Conservation (phyloP, 2,797 vertebrate genomes). For the Sitta carolinensis region DNA sequence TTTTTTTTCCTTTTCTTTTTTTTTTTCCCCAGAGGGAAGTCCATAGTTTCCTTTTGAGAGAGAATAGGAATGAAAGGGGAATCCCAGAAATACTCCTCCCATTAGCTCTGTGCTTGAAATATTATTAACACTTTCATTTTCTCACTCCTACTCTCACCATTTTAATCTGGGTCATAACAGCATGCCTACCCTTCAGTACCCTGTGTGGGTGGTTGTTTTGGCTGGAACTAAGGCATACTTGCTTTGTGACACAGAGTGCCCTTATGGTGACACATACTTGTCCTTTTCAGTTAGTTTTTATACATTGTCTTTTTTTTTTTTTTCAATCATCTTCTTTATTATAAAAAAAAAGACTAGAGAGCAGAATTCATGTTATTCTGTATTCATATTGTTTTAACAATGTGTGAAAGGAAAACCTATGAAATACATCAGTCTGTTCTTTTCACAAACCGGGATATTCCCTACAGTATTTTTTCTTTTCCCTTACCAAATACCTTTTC, state of each 20-base stretch:
- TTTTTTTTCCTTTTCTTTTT: no score
- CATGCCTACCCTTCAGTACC: conserved; percentile 39
- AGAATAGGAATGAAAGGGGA: not conserved
- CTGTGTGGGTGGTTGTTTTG: conserved; percentile 69
- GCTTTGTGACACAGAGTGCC: conserved; percentile 58
- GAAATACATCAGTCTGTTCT: not conserved
- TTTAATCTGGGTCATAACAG: conserved; percentile 73
- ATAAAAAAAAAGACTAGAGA: not conserved
- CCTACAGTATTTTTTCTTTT: not conserved
- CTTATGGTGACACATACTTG: conserved; percentile 58
- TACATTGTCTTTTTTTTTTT: not conserved
- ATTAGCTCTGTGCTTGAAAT: conserved; percentile 48
- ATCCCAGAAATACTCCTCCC: conserved; percentile 44
- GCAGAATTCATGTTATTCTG: not conserved
- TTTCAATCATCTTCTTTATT: not conserved
- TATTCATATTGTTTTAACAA: not conserved
- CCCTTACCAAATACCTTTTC: not conserved
- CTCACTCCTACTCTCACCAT: conserved; percentile 50
- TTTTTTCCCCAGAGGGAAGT: not conserved
- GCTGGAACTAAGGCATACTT: not conserved
- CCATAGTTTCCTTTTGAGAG: not conserved
- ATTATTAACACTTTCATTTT: conserved; percentile 72
- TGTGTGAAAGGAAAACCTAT: not conserved
- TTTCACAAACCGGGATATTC: not conserved
- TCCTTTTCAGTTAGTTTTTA: conserved; percentile 33